phyloP scores from a whole-genome alignment of 2,888 invertebrate species.

The Zele albiditarsus region DNA sequence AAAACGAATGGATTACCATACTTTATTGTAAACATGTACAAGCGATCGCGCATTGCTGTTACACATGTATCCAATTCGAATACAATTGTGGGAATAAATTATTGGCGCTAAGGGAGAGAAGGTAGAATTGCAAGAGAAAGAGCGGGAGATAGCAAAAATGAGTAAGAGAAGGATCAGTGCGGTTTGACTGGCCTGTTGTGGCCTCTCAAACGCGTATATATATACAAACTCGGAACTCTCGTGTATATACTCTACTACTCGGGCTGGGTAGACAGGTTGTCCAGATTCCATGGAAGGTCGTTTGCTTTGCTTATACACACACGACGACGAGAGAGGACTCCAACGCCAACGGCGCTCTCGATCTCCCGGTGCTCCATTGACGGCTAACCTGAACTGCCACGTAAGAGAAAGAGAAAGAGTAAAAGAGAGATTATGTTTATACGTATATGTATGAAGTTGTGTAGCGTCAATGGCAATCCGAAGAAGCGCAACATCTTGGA shows the following conservation, averaged over 20 bases:
- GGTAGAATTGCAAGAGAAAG: background rate
- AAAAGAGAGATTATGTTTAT: conserved; percentile 29
- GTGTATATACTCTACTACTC: conserved; percentile 42
- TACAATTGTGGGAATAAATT: conserved; percentile 12
- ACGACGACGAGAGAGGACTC: conserved; percentile 64
- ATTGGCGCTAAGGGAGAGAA: background rate
- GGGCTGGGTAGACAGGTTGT: conserved; percentile 72
- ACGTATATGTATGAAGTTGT: background rate
- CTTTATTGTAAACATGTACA: background rate
- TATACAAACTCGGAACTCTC: conserved; percentile 38
- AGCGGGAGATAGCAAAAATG: conserved; percentile 18
- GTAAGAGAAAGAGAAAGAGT: conserved; percentile 25
- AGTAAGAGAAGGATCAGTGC: conserved; percentile 34
- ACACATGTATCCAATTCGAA: background rate
- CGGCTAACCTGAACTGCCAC: conserved; percentile 24
- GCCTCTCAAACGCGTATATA: conserved; percentile 38
- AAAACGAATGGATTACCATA: no score
- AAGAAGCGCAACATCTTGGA: no score
- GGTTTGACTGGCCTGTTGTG: conserved; percentile 16
- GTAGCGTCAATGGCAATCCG: no score
- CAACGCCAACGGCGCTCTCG: conserved; percentile 56
- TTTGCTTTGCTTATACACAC: conserved; percentile 69
- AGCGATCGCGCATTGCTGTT: background rate
- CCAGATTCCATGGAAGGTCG: conserved; percentile 73
- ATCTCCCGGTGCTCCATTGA: conserved; percentile 33